phyloP scores from a whole-genome alignment of 2,888 invertebrate genomes.

The Ectobius pallidus region DNA sequence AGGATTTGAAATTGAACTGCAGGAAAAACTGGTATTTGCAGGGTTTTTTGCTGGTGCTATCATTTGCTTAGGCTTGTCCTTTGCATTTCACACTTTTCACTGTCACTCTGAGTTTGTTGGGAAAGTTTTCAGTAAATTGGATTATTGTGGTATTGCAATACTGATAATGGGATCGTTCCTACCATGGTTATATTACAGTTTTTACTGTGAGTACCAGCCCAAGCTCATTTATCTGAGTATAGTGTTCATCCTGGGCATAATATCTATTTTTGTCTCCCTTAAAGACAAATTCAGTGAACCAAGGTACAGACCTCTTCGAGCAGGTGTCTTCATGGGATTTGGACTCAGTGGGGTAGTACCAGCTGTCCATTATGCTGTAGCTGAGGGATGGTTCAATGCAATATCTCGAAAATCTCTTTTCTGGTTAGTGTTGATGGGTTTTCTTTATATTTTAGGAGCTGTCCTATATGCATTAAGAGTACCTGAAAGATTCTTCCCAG shows the following conservation, averaged over 20 bases:
- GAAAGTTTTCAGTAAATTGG: slow-evolving; percentile 97
- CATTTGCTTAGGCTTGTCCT: slow-evolving; percentile 94
- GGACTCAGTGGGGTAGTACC: slow-evolving; percentile 96
- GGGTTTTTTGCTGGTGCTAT: slow-evolving; percentile 97
- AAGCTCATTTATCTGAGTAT: slow-evolving; percentile 90
- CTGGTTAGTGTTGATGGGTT: slow-evolving; percentile 93
- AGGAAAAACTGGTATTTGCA: slow-evolving; percentile 94
- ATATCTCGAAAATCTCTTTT: slow-evolving; percentile 91
- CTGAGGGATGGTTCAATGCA: slow-evolving; percentile 94
- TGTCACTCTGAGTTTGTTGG: slow-evolving; percentile 98
- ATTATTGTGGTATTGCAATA: slow-evolving; percentile 98
- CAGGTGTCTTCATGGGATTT: slow-evolving; percentile 92
- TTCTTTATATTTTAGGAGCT: slow-evolving; percentile 94
- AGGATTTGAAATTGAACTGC: slow-evolving; percentile 83
- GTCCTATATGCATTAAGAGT: slow-evolving; percentile 94
- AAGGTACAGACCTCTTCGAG: slow-evolving; percentile 86
- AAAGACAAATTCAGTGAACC: slow-evolving; percentile 98
- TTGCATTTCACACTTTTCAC: slow-evolving; percentile 96
- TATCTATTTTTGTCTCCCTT: slow-evolving; percentile 93
- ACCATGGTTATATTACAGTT: slow-evolving; percentile 99
- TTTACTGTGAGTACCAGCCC: slow-evolving; percentile 95
- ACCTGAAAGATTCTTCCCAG: slow-evolving; percentile 98
- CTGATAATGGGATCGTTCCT: slow-evolving; percentile 99
- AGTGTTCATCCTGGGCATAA: slow-evolving; percentile 88
- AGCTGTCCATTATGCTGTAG: slow-evolving; percentile 92